Conservation (phyloP, 2,797 vertebrate species). For the Martes flavigula region DNA sequence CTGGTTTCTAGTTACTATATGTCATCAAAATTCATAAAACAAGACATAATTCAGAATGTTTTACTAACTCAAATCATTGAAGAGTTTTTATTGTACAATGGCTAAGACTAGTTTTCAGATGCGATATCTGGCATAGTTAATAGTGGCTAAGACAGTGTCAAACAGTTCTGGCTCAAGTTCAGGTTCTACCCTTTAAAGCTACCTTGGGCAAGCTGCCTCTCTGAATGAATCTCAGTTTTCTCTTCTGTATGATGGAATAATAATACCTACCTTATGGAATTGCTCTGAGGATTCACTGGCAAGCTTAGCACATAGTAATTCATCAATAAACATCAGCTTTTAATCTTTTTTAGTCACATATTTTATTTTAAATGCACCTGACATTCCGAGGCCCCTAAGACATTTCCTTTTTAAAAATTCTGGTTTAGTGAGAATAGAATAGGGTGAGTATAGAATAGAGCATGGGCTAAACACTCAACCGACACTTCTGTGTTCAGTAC, state of each 20-base stretch:
- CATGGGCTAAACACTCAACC: background rate
- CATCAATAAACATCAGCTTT: background rate
- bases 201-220: background rate
- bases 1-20: background rate
- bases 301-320: background rate
- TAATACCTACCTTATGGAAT: background rate
- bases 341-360: background rate
- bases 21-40: background rate
- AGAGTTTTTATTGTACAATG: background rate
- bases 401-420: background rate
- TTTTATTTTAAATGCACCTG: background rate
- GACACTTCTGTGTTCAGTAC: background rate
- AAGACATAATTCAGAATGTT: background rate
- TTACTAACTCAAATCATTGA: background rate
- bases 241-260: background rate
- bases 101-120: background rate
- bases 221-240: background rate
- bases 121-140: background rate
- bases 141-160: background rate
- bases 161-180: background rate
- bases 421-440: background rate
- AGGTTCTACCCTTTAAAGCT: background rate
- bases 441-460: background rate
- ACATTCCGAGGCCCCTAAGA: background rate
- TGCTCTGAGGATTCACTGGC: background rate